Evolutionary conservation across 2,888 invertebrate species (phyloP), one percentile per base, ranked within the genome.

Genomic region (Gisinianus flammeolus): DNA sequence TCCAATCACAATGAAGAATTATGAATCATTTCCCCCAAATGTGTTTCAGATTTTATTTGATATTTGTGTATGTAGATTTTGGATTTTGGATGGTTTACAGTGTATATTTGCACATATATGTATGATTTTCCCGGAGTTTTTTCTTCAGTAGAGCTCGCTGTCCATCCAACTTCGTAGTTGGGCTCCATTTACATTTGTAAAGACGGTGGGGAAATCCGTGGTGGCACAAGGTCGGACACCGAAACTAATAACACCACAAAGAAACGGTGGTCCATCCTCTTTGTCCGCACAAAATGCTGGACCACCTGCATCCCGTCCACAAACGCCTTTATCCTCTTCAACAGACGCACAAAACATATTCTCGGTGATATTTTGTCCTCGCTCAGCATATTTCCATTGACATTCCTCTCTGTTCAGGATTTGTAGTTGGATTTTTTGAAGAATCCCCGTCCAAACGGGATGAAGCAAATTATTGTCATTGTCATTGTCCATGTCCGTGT

Each of bases 301-400:
- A 62, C 62, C 62, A 3, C 62, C 62, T 2, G 24, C 62, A 62
- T 62, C 62, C 16, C 62, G 22, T 28, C 28, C 62, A 62, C 62
- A 62, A 5, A 62, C 26, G 0, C 62, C 62, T 62, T 62, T 22
- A 2, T 26, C 62, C 4, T 6, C 4, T 6, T 6, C 16, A 0
- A 8, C 1, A 16, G 10, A 4, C 12, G 24, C 62, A 8, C 62
- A 62, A 26, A 62, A 26, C 24, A 26, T 62, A 26, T 62, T 62
- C 16, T 62, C 28, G 8, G 4, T 62, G 5, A 62, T 12, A 26
- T 5, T 5, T 10, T 26, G 5, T 62, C 62, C 62, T 26, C 10
- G 22, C 4, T 54, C 54, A 5, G n/a, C 54, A 3, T 28, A 62
- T 2, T 1, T 2, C 28, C 12, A 24, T 12, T 3, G 0, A 26